phyloP scores from a whole-genome alignment of 2,888 invertebrate genomes.

The Odontomyia ornata region DNA sequence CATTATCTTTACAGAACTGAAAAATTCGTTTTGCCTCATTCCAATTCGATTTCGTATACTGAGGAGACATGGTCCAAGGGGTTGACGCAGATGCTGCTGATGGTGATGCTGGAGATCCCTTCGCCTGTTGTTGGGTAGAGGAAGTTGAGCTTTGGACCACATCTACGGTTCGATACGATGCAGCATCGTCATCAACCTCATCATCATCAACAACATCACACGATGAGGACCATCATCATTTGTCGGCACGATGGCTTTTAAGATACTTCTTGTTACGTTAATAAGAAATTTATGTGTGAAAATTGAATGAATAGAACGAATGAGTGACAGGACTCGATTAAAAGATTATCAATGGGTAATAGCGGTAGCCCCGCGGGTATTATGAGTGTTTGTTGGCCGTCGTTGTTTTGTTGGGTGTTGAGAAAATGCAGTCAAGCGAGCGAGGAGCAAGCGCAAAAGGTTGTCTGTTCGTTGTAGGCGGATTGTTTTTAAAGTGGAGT shows the following conservation, averaged over 20 bases:
- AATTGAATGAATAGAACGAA: constrained; percentile 38
- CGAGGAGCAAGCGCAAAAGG: background rate
- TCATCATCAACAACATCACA: background rate
- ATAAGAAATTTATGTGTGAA: constrained; percentile 43
- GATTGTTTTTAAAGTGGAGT: background rate
- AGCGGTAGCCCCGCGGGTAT: constrained; percentile 21
- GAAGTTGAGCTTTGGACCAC: no score
- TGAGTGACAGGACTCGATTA: constrained; percentile 40
- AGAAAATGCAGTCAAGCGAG: background rate
- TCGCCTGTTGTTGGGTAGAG: no score
- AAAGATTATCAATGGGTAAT: constrained; percentile 37
- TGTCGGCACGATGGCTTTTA: constrained; percentile 14
- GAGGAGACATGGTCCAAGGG: no score
- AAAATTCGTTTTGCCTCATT: constrained; percentile 32
- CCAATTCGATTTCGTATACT: constrained; percentile 7
- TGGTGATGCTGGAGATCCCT: no score
- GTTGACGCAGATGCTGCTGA: no score
- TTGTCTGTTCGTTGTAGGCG: background rate
- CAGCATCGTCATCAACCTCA: no score
- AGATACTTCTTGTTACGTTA: constrained; percentile 31
- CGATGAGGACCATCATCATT: constrained; percentile 22
- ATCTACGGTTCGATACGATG: no score
- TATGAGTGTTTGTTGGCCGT: constrained; percentile 8
- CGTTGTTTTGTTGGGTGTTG: background rate
- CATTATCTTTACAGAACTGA: constrained; percentile 20